These are phyloP conservation scores for Sussaba pulchella DNA, from an alignment of 2,888 invertebrate genomes.

Conservation along the genomic window DNA sequence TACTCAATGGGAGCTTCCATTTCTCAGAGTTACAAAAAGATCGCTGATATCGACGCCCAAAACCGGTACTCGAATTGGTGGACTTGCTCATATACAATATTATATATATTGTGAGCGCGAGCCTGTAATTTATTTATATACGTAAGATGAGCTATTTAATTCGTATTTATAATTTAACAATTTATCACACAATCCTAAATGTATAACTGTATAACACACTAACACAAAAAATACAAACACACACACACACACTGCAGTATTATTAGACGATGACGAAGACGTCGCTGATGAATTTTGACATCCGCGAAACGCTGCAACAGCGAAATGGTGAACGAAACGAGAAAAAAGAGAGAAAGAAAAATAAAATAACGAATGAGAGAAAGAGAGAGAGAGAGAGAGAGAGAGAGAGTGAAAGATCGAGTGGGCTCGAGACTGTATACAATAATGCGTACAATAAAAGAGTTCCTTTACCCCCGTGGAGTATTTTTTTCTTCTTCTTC, in stretches of 20 bases:
- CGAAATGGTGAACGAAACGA: conserved; percentile 28
- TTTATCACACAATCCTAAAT: conserved; percentile 70
- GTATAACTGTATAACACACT: conserved; percentile 75
- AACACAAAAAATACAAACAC: conserved; percentile 17
- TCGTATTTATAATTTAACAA: conserved; percentile 75
- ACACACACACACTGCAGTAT: conserved; percentile 77
- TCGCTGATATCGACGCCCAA: too few relatives aligned
- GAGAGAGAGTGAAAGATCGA: too few relatives aligned
- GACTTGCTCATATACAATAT: too few relatives aligned
- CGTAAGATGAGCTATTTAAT: conserved; percentile 76
- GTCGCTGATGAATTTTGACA: conserved; percentile 18
- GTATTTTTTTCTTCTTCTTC: conserved; percentile 41
- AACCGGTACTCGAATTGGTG: too few relatives aligned
- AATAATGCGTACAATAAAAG: conserved; percentile 80
- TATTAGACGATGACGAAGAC: conserved; percentile 76
- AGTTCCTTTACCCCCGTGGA: conserved; percentile 80
- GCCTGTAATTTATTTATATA: conserved; percentile 81
- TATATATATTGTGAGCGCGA: conserved; percentile 62
- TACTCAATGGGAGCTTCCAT: too few relatives aligned
- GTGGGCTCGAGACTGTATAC: conserved; percentile 73
- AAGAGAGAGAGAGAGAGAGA: conserved; percentile 51
- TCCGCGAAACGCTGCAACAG: conserved; percentile 12
- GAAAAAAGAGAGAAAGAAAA: conserved; percentile 42
- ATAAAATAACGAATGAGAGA: too few relatives aligned
- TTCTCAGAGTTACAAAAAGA: too few relatives aligned